Percentiles rank a stretch among this genome's conserved stretches.
phyloP scores from a whole-genome alignment of 2,113 vertebrate species.

The Rhadina sibilatrix region DNA sequence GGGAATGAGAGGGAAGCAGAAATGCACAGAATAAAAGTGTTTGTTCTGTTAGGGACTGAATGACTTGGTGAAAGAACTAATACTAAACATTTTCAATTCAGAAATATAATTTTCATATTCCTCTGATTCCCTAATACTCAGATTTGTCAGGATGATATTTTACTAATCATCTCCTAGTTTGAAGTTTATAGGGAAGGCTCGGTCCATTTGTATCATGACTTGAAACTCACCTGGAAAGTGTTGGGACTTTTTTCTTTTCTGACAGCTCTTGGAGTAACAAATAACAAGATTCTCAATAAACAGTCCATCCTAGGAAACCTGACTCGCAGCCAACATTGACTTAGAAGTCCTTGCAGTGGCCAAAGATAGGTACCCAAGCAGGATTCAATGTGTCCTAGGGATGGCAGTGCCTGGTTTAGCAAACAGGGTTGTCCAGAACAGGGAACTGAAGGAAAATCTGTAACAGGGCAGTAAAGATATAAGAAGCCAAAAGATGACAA shows the following conservation, averaged over 20 bases:
- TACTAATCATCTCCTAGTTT: not conserved
- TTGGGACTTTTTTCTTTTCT: not conserved
- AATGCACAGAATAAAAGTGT: not conserved
- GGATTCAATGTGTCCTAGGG: not conserved
- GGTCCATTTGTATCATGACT: not conserved
- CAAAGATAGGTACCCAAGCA: rapidly evolving
- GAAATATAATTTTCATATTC: not conserved
- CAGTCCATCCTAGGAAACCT: not conserved
- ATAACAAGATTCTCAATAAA: not conserved
- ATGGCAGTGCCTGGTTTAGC: not conserved
- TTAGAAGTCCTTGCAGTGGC: not conserved
- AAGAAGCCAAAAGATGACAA: not conserved
- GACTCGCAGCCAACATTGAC: not conserved
- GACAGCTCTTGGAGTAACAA: not conserved
- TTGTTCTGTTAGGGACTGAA: not conserved
- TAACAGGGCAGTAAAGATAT: not conserved
- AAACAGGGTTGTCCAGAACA: not conserved
- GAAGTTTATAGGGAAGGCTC: not conserved
- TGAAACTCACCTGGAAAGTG: not conserved
- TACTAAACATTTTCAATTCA: not conserved
- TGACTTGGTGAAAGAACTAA: not conserved
- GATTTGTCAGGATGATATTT: not conserved
- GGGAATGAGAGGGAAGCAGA: not conserved
- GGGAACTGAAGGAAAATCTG: not conserved
- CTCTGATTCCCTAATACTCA: not conserved